Evolutionary conservation across 64 coral and sea anemone species (phyloP).

Genomic region (Pocillopora verrucosa): DNA sequence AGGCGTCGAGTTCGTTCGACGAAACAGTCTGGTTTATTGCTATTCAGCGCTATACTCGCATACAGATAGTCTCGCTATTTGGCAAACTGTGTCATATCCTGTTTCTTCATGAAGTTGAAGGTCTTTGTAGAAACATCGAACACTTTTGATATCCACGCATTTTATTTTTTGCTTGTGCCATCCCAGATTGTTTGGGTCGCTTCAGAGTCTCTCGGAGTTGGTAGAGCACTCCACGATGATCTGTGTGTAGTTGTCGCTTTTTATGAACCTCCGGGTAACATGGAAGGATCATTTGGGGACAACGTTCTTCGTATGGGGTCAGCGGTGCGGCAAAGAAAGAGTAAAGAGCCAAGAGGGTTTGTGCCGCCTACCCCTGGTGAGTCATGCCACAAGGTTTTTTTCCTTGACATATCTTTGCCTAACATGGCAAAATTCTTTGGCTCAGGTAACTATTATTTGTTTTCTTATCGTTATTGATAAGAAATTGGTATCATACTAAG

Average conservation of each 20-base stretch:
- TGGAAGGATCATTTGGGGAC: slow-evolving; percentile 78
- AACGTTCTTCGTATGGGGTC: slow-evolving; percentile 78
- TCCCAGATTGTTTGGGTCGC: slow-evolving; percentile 85
- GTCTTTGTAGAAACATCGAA: neutral
- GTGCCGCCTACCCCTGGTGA: slow-evolving; percentile 78
- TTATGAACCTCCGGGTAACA: slow-evolving; percentile 96
- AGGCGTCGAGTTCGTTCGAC: too few species aligned
- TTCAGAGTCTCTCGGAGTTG: slow-evolving; percentile 92
- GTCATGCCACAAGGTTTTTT: neutral
- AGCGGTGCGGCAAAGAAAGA: slow-evolving; percentile 36
- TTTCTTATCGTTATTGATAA: too few species aligned
- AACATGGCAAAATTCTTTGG: too few species aligned
- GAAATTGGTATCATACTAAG: too few species aligned
- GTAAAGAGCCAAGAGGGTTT: slow-evolving; percentile 50
- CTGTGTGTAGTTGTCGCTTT: slow-evolving; percentile 92
- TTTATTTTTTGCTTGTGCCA: neutral
- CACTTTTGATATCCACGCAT: neutral
- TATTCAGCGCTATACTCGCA: too few species aligned
- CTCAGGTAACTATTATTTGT: too few species aligned
- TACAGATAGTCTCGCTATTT: too few species aligned
- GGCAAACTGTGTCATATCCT: too few species aligned
- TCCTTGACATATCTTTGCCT: neutral
- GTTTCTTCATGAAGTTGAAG: too few species aligned
- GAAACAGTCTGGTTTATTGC: too few species aligned
- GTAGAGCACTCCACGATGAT: slow-evolving; percentile 65